Base-by-base conservation (phyloP, 2,797 vertebrate genomes). In the Paguma larvata region DNA sequence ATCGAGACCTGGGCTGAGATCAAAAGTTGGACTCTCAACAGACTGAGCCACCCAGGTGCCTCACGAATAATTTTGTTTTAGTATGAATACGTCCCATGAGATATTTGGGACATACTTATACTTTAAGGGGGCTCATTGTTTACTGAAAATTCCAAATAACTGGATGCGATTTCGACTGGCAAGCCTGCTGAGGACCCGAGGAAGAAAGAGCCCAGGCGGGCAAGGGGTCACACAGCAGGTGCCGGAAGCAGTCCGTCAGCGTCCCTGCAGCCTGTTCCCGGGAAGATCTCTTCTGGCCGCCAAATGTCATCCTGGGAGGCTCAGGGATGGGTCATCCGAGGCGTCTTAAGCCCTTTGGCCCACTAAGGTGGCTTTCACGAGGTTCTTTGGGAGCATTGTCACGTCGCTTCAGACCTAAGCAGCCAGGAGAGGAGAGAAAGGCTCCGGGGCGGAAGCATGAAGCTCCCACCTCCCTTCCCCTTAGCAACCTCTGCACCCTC, bases 251-350 rank as follows among this genome's bases (percentile, higher is more conserved):
- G 78, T 68, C 53, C 14, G 59, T 8, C 53, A 16, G 59, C 6
- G 51, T 38, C 38, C 9, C 65, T 30, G 4, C 72, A 38, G 38
- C 67, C 48, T 65, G 0, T 25, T 19, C 16, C n/a, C 4, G 6
- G 25, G 44, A 18, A 80, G 23, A 4, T 41, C 32, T 82, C 73
- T n/a, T 63, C 21, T 44, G 14, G 34, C 4, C 0, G 56, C 23
- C 41, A 68, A 41, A n/a, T 41, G 67, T 59, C 48, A 18, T 65
- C 59, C 18, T 16, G 1, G 41, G 59, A 95, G 68, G 27, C 5
- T 2, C 21, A 9, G 32, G n/a, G 16, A 21, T 25, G 13, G 30
- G 21, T 34, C 11, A 9, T 34, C 4, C 16, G 2, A 0, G 4
- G 21, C 0, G 5, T 73, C 51, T 75, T 41, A 73, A 9, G 5